These are phyloP conservation scores for Drosophila rellima DNA, from an alignment of 2,888 invertebrate genomes.

Conservation along the genomic window DNA sequence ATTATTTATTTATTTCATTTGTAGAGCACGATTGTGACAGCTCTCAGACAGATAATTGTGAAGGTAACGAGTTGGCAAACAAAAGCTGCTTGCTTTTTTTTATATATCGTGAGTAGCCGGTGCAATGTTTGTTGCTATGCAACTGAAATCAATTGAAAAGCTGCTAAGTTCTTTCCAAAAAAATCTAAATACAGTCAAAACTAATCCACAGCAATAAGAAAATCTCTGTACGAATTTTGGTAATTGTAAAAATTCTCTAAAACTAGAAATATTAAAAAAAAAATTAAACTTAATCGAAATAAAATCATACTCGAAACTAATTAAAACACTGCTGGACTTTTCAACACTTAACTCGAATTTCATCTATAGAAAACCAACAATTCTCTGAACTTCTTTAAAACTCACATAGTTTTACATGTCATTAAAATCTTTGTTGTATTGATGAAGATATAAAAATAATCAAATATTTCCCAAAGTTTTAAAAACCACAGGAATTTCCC, in stretches of 20 bases:
- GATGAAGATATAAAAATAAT: background rate
- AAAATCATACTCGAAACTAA: background rate
- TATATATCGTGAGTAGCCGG: background rate
- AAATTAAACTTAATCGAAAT: background rate
- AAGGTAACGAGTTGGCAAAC: constrained; percentile 27
- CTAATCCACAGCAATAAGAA: too few species aligned
- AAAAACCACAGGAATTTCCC: background rate
- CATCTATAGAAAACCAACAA: too few species aligned
- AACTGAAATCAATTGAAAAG: background rate
- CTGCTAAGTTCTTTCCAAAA: background rate
- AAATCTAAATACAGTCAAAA: background rate
- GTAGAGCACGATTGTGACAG: constrained; percentile 52
- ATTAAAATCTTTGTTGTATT: background rate
- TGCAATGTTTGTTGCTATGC: constrained; percentile 4
- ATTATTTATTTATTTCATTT: constrained; percentile 24
- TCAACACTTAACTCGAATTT: too few species aligned
- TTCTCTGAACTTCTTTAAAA: background rate
- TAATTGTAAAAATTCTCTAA: background rate
- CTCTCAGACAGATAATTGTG: constrained; percentile 18
- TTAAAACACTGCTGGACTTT: background rate
- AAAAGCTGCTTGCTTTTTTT: constrained; percentile 28
- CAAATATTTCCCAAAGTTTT: background rate
- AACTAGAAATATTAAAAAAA: too few species aligned
- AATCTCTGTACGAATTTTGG: too few species aligned
- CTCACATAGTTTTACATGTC: background rate